Evolutionary conservation across 1,140 invertebrate genomes (phyloP).

Genomic region (Dendroctonus ponderosae): DNA sequence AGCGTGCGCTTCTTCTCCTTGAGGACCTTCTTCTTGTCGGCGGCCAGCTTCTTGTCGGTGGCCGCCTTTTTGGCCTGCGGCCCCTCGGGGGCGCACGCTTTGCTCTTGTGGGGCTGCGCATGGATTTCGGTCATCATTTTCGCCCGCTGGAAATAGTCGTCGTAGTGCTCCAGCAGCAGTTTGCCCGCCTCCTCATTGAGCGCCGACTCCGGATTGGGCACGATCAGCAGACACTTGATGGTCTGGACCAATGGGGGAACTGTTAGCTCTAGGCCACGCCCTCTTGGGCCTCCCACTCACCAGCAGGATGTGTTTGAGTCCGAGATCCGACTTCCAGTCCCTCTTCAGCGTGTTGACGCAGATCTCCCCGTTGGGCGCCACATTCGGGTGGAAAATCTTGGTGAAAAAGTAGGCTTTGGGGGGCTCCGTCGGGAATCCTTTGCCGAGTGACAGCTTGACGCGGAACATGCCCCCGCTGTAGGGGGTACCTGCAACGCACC

Average conservation of each 20-base stretch:
- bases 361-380: conserved; percentile 91
- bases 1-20: conserved; percentile 86
- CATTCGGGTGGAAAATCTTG: conserved; percentile 98
- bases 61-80: conserved; percentile 82
- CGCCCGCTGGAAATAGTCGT: conserved; percentile 85
- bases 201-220: conserved; percentile 92
- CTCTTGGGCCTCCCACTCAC: conserved; percentile 55
- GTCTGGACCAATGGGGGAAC: conserved; percentile 61
- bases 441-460: conserved; percentile 86
- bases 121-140: conserved; percentile 95
- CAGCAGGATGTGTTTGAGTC: conserved; percentile 92
- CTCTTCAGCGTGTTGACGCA: conserved; percentile 97
- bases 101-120: conserved; percentile 61
- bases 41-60: conserved; percentile 69
- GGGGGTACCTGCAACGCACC: conserved; percentile 73
- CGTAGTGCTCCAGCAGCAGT: conserved; percentile 85
- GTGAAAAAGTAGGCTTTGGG: conserved; percentile 95
- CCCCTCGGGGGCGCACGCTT: conserved; percentile 57
- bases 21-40: conserved; percentile 73
- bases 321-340: conserved; percentile 95
- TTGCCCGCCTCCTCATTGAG: conserved; percentile 93
- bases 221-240: conserved; percentile 89
- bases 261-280: background rate
- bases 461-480: conserved; percentile 82
- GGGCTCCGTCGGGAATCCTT: conserved; percentile 89